Evolutionary conservation across 2,797 vertebrate genomes (phyloP).

Genomic region (Chelon auratus): DNA sequence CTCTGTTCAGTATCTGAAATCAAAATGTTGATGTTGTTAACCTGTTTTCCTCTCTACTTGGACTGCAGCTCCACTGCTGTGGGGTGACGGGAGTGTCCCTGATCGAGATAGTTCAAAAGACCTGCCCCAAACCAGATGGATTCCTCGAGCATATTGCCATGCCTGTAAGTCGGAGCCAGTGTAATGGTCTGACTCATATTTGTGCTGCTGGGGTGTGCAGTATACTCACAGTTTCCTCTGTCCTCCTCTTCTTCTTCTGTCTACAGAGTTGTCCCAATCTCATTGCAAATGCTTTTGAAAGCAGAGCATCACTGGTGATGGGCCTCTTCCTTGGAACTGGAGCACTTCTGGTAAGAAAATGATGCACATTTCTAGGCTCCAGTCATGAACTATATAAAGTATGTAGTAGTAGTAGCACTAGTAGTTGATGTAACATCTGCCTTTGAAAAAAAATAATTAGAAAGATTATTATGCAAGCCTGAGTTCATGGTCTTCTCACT

Average conservation of each 20-base stretch:
- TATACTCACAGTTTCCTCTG: neutral
- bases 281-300: constrained; percentile 25
- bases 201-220: neutral
- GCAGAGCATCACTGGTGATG: constrained; percentile 54
- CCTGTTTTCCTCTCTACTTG: neutral
- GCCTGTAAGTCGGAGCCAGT: constrained; percentile 68
- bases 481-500: too few relatives aligned
- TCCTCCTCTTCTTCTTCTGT: neutral
- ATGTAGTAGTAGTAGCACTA: too few relatives aligned
- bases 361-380: neutral
- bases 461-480: too few relatives aligned
- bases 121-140: constrained; percentile 56
- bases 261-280: constrained; percentile 63
- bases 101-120: constrained; percentile 34
- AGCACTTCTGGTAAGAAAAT: constrained; percentile 75
- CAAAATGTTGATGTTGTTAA: too few relatives aligned
- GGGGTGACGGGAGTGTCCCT: constrained; percentile 30
- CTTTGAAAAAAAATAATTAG: too few relatives aligned
- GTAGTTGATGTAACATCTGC: too few relatives aligned
- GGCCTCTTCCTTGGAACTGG: constrained; percentile 69
- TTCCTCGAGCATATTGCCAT: constrained; percentile 5
- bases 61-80: constrained; percentile 81
- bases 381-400: too few relatives aligned
- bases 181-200: neutral
- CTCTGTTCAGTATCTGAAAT: too few relatives aligned